These are phyloP conservation scores for Sitophilus oryzae DNA, from an alignment of 1,140 invertebrate genomes.

Conservation along the genomic window DNA sequence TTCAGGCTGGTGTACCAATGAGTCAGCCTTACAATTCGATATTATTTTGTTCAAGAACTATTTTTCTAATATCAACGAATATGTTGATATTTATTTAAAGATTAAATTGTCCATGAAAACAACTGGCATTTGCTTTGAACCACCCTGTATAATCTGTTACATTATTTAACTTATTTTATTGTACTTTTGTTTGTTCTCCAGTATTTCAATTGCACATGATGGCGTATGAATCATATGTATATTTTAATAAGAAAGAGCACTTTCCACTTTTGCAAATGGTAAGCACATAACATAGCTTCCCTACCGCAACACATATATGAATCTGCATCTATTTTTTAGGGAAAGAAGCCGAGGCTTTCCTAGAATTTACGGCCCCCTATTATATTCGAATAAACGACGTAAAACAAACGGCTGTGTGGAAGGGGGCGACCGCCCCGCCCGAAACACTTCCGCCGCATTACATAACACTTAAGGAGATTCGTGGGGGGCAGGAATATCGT, in stretches of 20 bases:
- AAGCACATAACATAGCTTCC: background rate
- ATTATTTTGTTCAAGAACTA: too few species aligned
- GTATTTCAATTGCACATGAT: too few species aligned
- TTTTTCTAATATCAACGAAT: too few species aligned
- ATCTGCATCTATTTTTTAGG: background rate
- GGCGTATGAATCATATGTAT: too few species aligned
- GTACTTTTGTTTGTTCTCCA: too few species aligned
- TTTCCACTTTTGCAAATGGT: background rate
- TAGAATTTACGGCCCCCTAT: background rate
- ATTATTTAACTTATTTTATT: too few species aligned
- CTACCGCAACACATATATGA: background rate
- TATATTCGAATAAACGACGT: constrained; percentile 2
- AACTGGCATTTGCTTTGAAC: too few species aligned
- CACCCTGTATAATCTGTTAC: too few species aligned
- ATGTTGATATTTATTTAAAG: too few species aligned
- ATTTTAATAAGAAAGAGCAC: background rate
- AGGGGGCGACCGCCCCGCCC: background rate
- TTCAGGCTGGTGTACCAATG: too few species aligned
- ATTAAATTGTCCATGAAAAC: too few species aligned
- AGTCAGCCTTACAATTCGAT: too few species aligned
- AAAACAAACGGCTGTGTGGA: constrained; percentile 8
- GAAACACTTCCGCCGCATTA: constrained; percentile 3
- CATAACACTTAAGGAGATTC: constrained; percentile 6
- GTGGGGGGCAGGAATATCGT: background rate
- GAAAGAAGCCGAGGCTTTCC: background rate